Evolutionary conservation across 1,140 invertebrate genomes (phyloP).

Genomic region (Drosophila cardini): DNA sequence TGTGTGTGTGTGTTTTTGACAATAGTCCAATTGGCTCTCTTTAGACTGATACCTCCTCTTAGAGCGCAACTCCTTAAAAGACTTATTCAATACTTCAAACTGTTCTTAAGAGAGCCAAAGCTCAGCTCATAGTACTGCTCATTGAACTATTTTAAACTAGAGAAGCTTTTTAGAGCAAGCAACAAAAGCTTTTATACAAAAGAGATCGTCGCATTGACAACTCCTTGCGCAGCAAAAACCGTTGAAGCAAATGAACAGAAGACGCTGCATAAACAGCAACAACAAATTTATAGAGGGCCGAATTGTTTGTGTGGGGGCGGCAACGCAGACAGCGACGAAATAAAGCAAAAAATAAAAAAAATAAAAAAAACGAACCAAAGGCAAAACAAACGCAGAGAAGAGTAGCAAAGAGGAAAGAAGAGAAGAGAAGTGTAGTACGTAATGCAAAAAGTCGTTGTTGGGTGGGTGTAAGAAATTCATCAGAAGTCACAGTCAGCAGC

Average conservation of each 20-base stretch:
- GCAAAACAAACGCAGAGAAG: conserved; percentile 8
- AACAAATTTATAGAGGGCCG: conserved; percentile 60
- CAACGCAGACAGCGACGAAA: conserved; percentile 31
- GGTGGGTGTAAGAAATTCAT: conserved; percentile 77
- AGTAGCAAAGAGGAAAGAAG: not conserved
- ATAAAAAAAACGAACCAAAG: conserved; percentile 3
- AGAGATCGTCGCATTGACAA: conserved; percentile 42
- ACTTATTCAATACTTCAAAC: not conserved
- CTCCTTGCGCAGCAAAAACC: conserved; percentile 49
- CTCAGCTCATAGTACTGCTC: not conserved
- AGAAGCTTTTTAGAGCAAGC: not conserved
- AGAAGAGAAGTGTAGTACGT: conserved; percentile 21
- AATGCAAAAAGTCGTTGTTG: conserved; percentile 70
- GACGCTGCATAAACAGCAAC: conserved; percentile 43
- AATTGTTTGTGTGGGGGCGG: conserved; percentile 69
- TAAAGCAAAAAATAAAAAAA: conserved; percentile 27
- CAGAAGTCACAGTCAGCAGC: conserved; percentile 49
- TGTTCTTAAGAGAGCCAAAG: not conserved
- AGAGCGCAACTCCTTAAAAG: not conserved
- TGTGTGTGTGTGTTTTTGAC: not conserved
- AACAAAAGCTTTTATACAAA: not conserved
- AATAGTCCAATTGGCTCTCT: conserved; percentile 26
- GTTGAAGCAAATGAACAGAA: conserved; percentile 56
- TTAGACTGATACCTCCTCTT: not conserved
- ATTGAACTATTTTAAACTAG: not conserved